Conservation (phyloP, 2,113 vertebrate species). For the Xenotilapia caudafasciata region DNA sequence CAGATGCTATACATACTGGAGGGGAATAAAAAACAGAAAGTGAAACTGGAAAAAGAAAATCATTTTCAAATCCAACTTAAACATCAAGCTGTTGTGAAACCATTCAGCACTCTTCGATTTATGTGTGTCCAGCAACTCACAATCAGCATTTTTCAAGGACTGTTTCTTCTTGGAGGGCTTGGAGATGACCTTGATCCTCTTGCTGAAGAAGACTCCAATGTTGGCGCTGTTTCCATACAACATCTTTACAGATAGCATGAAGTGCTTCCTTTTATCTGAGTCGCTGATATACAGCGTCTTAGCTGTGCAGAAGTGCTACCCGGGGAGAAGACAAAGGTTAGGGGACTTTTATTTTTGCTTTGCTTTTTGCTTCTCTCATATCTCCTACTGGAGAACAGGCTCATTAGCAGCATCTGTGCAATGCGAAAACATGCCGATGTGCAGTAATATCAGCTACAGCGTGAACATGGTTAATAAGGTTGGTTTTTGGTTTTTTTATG, state of each 20-base stretch:
- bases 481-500: not conserved
- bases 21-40: not conserved
- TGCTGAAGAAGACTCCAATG: conserved; percentile 98
- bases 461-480: not conserved
- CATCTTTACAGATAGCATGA: conserved; percentile 99
- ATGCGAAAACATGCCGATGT: not conserved
- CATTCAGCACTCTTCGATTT: not conserved
- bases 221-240: conserved; percentile 98
- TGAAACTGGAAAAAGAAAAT: not conserved
- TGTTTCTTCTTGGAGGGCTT: conserved; percentile 99
- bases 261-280: conserved; percentile 99
- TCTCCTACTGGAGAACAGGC: not conserved
- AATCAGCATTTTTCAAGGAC: conserved; percentile 97
- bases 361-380: not conserved
- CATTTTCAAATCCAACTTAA: not conserved
- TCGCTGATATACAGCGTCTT: conserved; percentile 99
- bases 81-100: not conserved
- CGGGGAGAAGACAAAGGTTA: not conserved
- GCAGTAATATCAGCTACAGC: not conserved
- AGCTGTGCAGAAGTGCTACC: conserved; percentile 97
- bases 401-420: not conserved
- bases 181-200: conserved; percentile 99
- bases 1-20: conserved; percentile 95
- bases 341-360: not conserved
- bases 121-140: conserved; percentile 72